Base-by-base conservation (phyloP, 2,888 invertebrate species). In the Chrysotoxum bicinctum region DNA sequence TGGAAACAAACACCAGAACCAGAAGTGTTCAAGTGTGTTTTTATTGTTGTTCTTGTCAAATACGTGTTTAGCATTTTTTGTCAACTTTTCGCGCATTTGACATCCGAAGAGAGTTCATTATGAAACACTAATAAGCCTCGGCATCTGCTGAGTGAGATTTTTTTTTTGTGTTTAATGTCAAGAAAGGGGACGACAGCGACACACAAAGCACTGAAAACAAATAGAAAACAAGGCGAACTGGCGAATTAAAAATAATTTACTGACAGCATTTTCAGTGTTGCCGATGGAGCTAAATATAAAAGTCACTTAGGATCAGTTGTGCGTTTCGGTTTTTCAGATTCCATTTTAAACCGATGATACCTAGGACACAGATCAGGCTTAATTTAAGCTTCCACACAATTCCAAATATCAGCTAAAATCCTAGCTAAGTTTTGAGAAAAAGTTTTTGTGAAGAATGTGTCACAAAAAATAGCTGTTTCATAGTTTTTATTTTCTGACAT, bases 111-210 rank as follows among this genome's bases (percentile, higher is more conserved):
- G 54, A 74, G 56, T 66, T 64, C 78, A 58, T 78, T 78, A 70
- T 60, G 72, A 66, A 80, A 76, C 70, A 52, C 70, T 79, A 79
- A 80, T 80, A 80, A 84, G 80, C 80, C 60, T 23, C 30, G 60
- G 52, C 84, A 84, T 84, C 84, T 80, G 80, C 37, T 70, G 64
- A 74, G 52, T 66, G 66, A 58, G 60, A 48, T 58, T 48, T 45
- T 50, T 50, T 69, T 40, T 52, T 52, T 26, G 2, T 3, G 7
- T 9, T 50, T 10, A 52, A 3, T 68, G 32, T 35, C 12, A 7
- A n/a, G 23, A 32, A 35, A 56, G 35, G 68, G 32, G 72, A 56
- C 26, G 45, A 58, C 58, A n/a, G 4, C 21, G 12, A 50, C 37
- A 43, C 23, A 35, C 40, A 16, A 21, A 26, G 30, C 43, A 26